Base-by-base conservation (phyloP, 92 coral and sea anemone species). In the Isaurus tuberculatus region DNA sequence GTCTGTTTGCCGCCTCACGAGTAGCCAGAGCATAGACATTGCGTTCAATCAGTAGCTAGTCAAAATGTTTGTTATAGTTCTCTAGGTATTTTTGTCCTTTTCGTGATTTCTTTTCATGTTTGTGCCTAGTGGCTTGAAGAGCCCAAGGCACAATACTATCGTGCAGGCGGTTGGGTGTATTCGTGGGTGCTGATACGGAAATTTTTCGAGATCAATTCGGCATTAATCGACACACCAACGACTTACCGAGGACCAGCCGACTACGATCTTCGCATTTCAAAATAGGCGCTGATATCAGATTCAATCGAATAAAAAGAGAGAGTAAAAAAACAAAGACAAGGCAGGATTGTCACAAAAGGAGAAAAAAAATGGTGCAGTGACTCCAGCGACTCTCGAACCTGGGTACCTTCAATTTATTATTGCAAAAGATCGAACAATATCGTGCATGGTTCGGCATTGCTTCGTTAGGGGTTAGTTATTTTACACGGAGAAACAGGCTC, bases 11-110 rank as follows among this genome's bases (percentile, higher is more conserved):
- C 29, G 66, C 66, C 66, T 20, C 31, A 60, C 66, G 30, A 60
- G 31, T 60, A 60, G 66, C 66, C 66, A 60, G 30, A 58, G 11
- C 65, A 58, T 58, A 58, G 65, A 58, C 65, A 58, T 58, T 58
- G 65, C 22, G 65, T 58, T 58, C 27, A 28, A 60, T 60, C 66
- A 60, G 22, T 58, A 58, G 65, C 65, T 58, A 58, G 30, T 10
- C n/a, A 58, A 58, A 58, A 58, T 58, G 29, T 22, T 58, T 58
- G 65, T 58, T 16, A n/a, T n/a, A n/a, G n/a, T n/a, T n/a, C n/a
- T n/a, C n/a, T n/a, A n/a, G n/a, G n/a, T n/a, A n/a, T n/a, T 60
- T 60, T 60, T 60, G 66, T 22, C 29, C 29, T 58, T 58, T 58
- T 58, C 65, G 30, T 60, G 66, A 60, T 60, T 57, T 57, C 17